phyloP scores from a whole-genome alignment of 2,888 invertebrate species.

The Chrysomela aeneicollis region DNA sequence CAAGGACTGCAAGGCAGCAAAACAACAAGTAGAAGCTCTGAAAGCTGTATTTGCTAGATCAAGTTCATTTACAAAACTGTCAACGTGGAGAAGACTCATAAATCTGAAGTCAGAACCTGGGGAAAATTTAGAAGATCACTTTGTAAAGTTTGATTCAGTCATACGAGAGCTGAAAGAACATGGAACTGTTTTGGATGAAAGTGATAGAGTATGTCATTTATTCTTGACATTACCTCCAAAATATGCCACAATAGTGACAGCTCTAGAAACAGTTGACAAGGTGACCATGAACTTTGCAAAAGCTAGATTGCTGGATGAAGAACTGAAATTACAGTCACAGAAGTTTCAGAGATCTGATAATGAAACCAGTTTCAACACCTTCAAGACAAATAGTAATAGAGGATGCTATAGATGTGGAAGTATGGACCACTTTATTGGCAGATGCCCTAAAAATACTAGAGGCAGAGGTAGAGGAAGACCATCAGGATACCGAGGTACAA shows the following conservation, averaged over 20 bases:
- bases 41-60: slow-evolving; percentile 31
- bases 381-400: slow-evolving; percentile 18
- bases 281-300: slow-evolving; percentile 15
- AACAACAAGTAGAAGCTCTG: slow-evolving; percentile 28
- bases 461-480: slow-evolving; percentile 18
- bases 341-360: slow-evolving; percentile 4
- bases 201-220: slow-evolving; percentile 17
- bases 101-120: slow-evolving; percentile 15
- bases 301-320: slow-evolving; percentile 15
- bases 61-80: slow-evolving; percentile 33
- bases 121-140: slow-evolving; percentile 28
- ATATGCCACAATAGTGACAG: slow-evolving; percentile 21
- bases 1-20: slow-evolving; percentile 33
- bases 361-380: slow-evolving; percentile 20
- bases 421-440: slow-evolving; percentile 15
- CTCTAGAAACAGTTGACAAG: slow-evolving; percentile 15
- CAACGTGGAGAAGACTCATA: slow-evolving; percentile 26
- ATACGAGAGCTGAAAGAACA: slow-evolving; percentile 13
- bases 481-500: slow-evolving; percentile 7
- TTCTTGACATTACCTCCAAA: slow-evolving; percentile 14
- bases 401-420: slow-evolving; percentile 22
- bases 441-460: slow-evolving; percentile 19
- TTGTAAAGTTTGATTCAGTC: slow-evolving; percentile 34
- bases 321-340: slow-evolving; percentile 8
- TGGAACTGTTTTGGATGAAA: slow-evolving; percentile 14